Evolutionary conservation across 1,140 invertebrate species (phyloP).

Genomic region (Nasonia longicornis): DNA sequence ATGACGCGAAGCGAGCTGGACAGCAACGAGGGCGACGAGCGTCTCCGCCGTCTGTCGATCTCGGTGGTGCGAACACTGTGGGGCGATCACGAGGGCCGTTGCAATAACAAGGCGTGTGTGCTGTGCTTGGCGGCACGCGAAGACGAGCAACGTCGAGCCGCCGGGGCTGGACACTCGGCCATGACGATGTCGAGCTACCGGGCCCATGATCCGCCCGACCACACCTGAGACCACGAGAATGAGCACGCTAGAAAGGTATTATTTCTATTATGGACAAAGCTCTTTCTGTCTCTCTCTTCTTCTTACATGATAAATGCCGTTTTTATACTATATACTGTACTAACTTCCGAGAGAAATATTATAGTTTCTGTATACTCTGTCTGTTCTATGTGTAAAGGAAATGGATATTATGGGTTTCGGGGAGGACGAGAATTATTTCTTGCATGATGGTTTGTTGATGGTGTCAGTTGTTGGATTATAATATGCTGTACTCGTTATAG

Average conservation of each 20-base stretch:
- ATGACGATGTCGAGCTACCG: slow-evolving; percentile 17
- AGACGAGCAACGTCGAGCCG: slow-evolving; percentile 17
- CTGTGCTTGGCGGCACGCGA: slow-evolving; percentile 33
- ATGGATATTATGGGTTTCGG: too few species aligned
- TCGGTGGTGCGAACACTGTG: slow-evolving; percentile 41
- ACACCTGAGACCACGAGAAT: slow-evolving; percentile 40
- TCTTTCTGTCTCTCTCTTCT: not conserved
- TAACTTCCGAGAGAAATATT: too few species aligned
- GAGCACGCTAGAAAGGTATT: slow-evolving; percentile 41
- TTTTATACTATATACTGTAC: too few species aligned
- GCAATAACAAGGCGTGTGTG: slow-evolving; percentile 29
- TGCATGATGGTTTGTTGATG: too few species aligned
- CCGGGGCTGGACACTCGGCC: not conserved
- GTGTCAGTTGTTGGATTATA: too few species aligned
- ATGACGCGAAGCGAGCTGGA: slow-evolving; percentile 42
- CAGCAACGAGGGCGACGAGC: slow-evolving; percentile 38
- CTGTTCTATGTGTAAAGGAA: too few species aligned
- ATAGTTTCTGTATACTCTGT: too few species aligned
- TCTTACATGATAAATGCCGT: not conserved
- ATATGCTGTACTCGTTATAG: too few species aligned
- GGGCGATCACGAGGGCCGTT: slow-evolving; percentile 41
- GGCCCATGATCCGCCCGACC: slow-evolving; percentile 32
- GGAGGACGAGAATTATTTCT: too few species aligned
- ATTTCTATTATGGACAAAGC: not conserved
- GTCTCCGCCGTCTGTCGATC: slow-evolving; percentile 35